Base-by-base conservation (phyloP, 2,113 vertebrate genomes). In the Pipa parva region DNA sequence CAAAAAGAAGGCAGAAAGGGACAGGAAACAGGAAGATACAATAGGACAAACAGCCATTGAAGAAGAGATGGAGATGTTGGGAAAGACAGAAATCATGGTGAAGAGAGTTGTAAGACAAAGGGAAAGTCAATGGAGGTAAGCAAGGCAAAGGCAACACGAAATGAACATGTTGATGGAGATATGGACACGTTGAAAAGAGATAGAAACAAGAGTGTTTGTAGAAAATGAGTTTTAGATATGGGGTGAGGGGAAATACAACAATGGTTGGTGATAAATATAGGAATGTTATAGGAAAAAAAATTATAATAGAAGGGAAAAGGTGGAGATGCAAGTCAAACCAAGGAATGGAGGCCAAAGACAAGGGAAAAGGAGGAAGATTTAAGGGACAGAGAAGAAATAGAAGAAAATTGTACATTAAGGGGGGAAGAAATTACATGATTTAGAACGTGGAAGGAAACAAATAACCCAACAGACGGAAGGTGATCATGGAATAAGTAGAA, bases 1-100 rank as follows among this genome's bases (percentile, higher is more conserved):
- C 1, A 21, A 31, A 1, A 21, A 31, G 36, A 49, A 59, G 28
- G 1, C 37, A 71, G 57, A 71, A 77, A 15, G 25, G 33, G 42
- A n/a, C 15, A 49, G 20, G 21, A 20, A 22, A 20, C 15, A 46
- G 39, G 15, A 3, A 58, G 5, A 13, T 49, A 27, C 18, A 13
- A 7, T 9, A 29, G n/a, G 31, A 12, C 2, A 45, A 1, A n/a
- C n/a, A 18, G 15, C 15, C 5, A 45, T 2, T n/a, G 2, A 45
- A 7, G 39, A 18, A 20, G 42, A 20, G 15, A 7, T 3, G 15
- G 18, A 46, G 15, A 33, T 12, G 12, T 33, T 7, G 31, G 6
- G 12, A 33, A 33, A 33, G 31, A 46, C 42, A 46, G 18, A 17
- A 46, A 20, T 7, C 31, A 33, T 33, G 31, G 6, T 5, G 12